Percentiles rank a stretch among this genome's conserved stretches.
Evolutionary conservation across 2,797 vertebrate species (phyloP).

Genomic region (Anableps anableps): DNA sequence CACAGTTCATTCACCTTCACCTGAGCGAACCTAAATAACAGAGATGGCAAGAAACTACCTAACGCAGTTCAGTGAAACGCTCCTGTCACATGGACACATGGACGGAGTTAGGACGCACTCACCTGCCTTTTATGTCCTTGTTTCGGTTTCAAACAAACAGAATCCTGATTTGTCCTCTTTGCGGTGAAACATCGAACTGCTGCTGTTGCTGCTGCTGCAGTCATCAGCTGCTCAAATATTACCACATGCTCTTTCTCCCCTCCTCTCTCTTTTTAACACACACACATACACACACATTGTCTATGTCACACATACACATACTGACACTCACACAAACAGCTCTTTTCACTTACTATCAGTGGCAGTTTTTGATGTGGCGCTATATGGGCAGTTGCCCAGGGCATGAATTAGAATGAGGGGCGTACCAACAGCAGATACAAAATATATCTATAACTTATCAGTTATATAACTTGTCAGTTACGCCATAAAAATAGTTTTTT

Average conservation of each 20-base stretch:
- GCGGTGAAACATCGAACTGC: constrained; percentile 36
- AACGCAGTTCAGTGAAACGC: not conserved
- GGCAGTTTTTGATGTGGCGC: not conserved
- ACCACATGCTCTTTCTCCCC: not conserved
- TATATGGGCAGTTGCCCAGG: not conserved
- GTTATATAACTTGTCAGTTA: not conserved
- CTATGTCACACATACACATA: constrained; percentile 14
- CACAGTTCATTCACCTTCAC: constrained; percentile 48
- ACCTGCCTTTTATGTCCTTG: constrained; percentile 44
- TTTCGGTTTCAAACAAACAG: constrained; percentile 2
- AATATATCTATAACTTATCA: not conserved
- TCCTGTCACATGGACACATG: not conserved
- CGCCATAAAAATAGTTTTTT: too few species aligned
- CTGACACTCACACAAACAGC: not conserved
- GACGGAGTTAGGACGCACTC: constrained; percentile 32
- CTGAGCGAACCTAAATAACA: not conserved
- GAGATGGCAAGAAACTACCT: not conserved
- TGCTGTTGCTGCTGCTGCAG: constrained; percentile 62
- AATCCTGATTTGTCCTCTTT: constrained; percentile 38
- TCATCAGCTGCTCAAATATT: constrained; percentile 35
- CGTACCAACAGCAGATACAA: not conserved
- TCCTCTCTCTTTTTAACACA: too few species aligned
- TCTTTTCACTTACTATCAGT: not conserved
- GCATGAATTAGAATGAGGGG: not conserved
- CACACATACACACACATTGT: constrained; percentile 6